Base-by-base conservation (phyloP, 2,797 vertebrate species). In the Masticophis lateralis region DNA sequence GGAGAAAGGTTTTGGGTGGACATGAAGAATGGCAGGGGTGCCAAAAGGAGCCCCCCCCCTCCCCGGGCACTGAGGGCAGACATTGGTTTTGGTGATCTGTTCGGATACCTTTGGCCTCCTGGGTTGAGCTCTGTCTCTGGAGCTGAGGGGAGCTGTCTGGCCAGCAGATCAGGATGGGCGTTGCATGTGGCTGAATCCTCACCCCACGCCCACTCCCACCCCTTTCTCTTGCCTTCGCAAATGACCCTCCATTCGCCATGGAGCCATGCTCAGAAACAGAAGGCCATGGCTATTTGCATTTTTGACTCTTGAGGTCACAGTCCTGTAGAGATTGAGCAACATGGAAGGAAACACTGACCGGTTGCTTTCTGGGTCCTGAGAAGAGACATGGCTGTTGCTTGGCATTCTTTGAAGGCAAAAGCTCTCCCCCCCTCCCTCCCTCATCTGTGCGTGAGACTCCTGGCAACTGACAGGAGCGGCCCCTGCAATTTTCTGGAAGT, bases 51-150 rank as follows among this genome's bases (percentile, higher is more conserved):
- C 47, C 47, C 5, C 16, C 16, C 55, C 14, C 2, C 37, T 37
- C 3, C 0, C 3, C 9, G 14, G 13, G 2, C 27, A 8, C 86
- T 16, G 25, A 16, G 51, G 28, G 25, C 13, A 25, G 74, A 25
- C 2, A 9, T 12, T 25, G 37, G 9, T 22, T 22, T 47, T 0
- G 37, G 9, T 79, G 18, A 9, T 11, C 8, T 43, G 74, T 79
- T 79, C 0, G 8, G 32, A 43, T 3, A 1, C 20, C 37, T 43
- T 43, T 43, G 37, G 18, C 74, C 20, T 22, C 74, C 74, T 43
- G 69, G 7, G 18, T 14, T 32, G n/a, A 8, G 66, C 66, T n/a
- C 28, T 14, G 63, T 66, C 4, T 2, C n/a, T 22, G 53, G 86
- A n/a, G 28, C 53, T 20, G 86, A 57, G 18, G 53, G n/a, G 3